Evolutionary conservation across 2,888 invertebrate species (phyloP).

Genomic region (Eutolmus rufibarbis): DNA sequence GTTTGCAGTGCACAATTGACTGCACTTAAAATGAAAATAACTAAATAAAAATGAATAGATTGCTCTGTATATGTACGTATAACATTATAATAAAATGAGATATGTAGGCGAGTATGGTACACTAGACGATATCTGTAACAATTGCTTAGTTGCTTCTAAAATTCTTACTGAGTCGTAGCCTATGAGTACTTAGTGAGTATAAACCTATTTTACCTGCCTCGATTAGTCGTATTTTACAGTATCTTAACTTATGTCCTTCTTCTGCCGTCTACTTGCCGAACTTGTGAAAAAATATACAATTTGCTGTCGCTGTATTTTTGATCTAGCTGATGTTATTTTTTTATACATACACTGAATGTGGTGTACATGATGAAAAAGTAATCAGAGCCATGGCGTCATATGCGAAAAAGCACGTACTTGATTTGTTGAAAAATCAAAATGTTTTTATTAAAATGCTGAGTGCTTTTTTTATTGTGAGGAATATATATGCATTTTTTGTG

Average conservation of each 20-base stretch:
- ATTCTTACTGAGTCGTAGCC: neutral
- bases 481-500: constrained; percentile 26
- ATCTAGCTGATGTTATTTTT: neutral
- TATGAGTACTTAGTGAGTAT: neutral
- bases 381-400: constrained; percentile 64
- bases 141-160: neutral
- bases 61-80: neutral
- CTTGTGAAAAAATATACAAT: constrained; percentile 29
- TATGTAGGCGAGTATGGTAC: neutral
- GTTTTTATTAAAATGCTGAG: constrained; percentile 51
- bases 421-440: constrained; percentile 12
- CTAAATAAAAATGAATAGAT: neutral
- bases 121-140: neutral
- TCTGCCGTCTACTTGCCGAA: neutral
- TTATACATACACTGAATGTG: constrained; percentile 48
- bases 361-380: constrained; percentile 64
- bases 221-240: neutral
- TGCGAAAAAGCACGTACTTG: constrained; percentile 62
- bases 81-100: neutral
- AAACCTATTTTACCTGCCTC: neutral
- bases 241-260: neutral
- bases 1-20: neutral
- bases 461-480: constrained; percentile 64
- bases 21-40: neutral
- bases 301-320: neutral